These are phyloP conservation scores for Lasioglossum pauxillum DNA, from an alignment of 2,888 invertebrate species.

Conservation along the genomic window DNA sequence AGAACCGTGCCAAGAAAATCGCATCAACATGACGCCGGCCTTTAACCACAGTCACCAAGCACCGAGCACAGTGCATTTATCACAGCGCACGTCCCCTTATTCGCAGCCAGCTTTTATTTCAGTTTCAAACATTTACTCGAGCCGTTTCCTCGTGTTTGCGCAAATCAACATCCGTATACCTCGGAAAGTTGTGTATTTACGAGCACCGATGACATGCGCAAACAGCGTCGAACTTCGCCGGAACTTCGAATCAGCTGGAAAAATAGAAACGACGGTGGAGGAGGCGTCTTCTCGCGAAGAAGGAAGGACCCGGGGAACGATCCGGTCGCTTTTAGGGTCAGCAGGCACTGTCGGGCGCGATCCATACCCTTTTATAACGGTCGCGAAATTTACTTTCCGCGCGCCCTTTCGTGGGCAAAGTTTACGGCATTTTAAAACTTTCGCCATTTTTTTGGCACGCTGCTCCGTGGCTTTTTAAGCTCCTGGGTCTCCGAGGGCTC, in stretches of 20 bases:
- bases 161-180: background rate
- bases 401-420: background rate
- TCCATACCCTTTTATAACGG: background rate
- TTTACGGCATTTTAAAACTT: background rate
- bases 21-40: background rate
- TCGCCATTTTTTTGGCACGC: background rate
- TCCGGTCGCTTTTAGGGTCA: slow-evolving; percentile 15
- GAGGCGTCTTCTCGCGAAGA: background rate
- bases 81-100: background rate
- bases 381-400: slow-evolving; percentile 20
- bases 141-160: slow-evolving; percentile 1
- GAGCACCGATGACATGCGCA: background rate
- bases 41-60: background rate
- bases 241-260: slow-evolving; percentile 1
- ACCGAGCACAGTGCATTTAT: background rate
- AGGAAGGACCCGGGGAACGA: background rate
- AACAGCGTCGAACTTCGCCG: background rate
- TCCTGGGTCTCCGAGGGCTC: background rate
- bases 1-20: slow-evolving; percentile 1
- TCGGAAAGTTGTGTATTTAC: background rate
- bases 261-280: background rate
- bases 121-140: slow-evolving; percentile 3
- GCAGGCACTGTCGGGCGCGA: background rate
- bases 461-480: background rate
- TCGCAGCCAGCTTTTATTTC: slow-evolving; percentile 1